Percentiles rank a stretch among this genome's conserved stretches.
phyloP scores from a whole-genome alignment of 1,140 invertebrate genomes.

The Drosophila ercepeae region DNA sequence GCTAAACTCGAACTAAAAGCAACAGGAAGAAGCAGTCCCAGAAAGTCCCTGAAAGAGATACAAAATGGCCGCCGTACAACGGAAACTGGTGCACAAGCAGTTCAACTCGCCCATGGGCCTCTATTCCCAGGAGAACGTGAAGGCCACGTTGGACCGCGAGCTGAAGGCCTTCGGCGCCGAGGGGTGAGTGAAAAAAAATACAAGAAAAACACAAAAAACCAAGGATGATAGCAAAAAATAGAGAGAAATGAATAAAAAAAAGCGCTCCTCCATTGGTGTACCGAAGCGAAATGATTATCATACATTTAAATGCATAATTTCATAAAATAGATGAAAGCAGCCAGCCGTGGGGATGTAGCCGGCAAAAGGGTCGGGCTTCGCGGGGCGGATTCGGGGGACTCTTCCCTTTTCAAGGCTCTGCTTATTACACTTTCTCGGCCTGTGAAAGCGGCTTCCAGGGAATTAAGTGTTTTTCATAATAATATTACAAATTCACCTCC shows the following conservation, averaged over 20 bases:
- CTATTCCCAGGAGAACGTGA: slow-evolving; percentile 92
- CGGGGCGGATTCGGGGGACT: not conserved
- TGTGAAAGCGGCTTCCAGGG: not conserved
- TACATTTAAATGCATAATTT: slow-evolving; percentile 81
- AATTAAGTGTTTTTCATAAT: not conserved
- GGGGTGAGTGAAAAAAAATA: slow-evolving; percentile 87
- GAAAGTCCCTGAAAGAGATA: slow-evolving; percentile 12
- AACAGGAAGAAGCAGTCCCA: slow-evolving; percentile 32
- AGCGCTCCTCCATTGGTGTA: not conserved
- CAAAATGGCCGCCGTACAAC: slow-evolving; percentile 86
- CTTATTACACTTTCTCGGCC: slow-evolving; percentile 5
- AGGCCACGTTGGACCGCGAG: slow-evolving; percentile 91
- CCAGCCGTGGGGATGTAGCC: slow-evolving; percentile 22
- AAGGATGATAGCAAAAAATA: not conserved
- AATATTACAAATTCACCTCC: not conserved
- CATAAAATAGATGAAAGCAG: slow-evolving; percentile 66
- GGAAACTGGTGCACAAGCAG: slow-evolving; percentile 91
- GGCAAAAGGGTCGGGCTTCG: not conserved
- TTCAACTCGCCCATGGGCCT: slow-evolving; percentile 95
- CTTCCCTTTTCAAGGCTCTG: slow-evolving; percentile 12
- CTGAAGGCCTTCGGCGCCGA: slow-evolving; percentile 90
- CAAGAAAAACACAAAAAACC: slow-evolving; percentile 9
- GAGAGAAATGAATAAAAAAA: not conserved
- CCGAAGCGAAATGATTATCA: slow-evolving; percentile 71
- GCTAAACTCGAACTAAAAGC: slow-evolving; percentile 32